A percentile compares a stretch with the other conserved stretches of the same genome.
Conservation (phyloP, 2,797 vertebrate species). For the Hoplostethus atlanticus region DNA sequence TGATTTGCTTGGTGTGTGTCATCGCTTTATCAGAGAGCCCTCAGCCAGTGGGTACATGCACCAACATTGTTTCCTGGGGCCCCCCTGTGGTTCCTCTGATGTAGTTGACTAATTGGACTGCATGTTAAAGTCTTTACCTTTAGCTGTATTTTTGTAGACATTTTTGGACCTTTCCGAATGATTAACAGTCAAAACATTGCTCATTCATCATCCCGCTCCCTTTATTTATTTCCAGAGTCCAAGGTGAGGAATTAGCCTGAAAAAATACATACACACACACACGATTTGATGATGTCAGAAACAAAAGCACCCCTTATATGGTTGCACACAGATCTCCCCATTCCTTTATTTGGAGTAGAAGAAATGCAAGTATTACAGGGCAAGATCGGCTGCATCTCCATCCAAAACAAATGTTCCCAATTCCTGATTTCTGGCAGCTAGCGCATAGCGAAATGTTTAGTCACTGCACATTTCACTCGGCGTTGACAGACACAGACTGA, state of each 20-base stretch:
- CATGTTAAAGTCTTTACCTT: background rate
- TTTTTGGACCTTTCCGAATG: background rate
- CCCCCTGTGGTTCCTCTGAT: background rate
- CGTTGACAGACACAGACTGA: slow-evolving; percentile 57
- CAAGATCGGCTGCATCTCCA: slow-evolving; percentile 31
- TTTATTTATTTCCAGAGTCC: slow-evolving; percentile 25
- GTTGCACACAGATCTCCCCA: slow-evolving; percentile 29
- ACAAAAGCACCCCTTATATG: slow-evolving; percentile 75
- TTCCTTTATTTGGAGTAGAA: slow-evolving; percentile 70
- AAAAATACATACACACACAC: slow-evolving; percentile 26
- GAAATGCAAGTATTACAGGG: slow-evolving; percentile 59
- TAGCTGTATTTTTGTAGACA: background rate
- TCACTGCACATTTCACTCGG: slow-evolving; percentile 43
- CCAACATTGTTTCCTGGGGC: background rate
- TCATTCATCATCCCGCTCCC: slow-evolving; percentile 33
- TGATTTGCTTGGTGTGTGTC: slow-evolving; percentile 10
- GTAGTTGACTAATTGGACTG: background rate
- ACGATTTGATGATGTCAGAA: slow-evolving; percentile 44
- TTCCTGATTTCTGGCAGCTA: slow-evolving; percentile 64
- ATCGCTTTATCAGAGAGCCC: slow-evolving; percentile 16
- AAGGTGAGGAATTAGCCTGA: slow-evolving; percentile 31
- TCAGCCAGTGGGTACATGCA: background rate
- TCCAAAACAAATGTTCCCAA: slow-evolving; percentile 78
- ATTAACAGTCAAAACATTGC: slow-evolving; percentile 14
- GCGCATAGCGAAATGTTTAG: slow-evolving; percentile 69